Conservation (phyloP, 64 coral and sea anemone genomes). For the Dendronephthya gigantea region DNA sequence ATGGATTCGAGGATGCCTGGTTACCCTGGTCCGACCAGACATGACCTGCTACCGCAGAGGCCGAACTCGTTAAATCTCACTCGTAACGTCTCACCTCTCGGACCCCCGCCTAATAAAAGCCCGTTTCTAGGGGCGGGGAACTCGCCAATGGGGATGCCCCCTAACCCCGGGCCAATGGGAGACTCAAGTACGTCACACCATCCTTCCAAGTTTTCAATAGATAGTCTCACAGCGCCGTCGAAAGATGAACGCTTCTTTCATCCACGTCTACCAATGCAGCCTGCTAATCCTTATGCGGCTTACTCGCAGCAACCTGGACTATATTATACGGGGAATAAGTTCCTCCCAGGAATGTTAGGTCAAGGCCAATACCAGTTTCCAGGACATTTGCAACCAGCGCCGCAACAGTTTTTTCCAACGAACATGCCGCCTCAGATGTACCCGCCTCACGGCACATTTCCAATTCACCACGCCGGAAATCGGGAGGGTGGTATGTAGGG, state of each 20-base stretch:
- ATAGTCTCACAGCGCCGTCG: background rate
- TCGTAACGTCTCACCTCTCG: background rate
- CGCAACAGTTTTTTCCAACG: background rate
- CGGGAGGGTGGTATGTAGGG: background rate
- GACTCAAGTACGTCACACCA: background rate
- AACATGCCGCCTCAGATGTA: conserved; percentile 3
- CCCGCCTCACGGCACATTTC: background rate
- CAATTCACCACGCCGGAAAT: conserved; percentile 14
- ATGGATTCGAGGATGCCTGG: background rate
- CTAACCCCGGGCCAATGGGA: background rate
- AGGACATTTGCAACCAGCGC: background rate
- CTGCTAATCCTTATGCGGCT: background rate
- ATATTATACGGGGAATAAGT: background rate
- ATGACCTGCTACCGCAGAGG: background rate
- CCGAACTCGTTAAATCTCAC: background rate
- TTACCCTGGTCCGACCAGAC: background rate
- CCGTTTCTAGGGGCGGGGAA: background rate
- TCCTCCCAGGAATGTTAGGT: background rate
- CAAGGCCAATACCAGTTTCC: conserved; percentile 9
- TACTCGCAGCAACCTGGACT: conserved; percentile 8
- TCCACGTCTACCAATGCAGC: background rate
- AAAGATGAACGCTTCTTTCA: background rate
- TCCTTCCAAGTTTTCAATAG: conserved; percentile 1
- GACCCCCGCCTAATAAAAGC: background rate
- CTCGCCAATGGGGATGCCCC: background rate